Evolutionary conservation across 2,797 vertebrate species (phyloP).

Genomic region (Anableps anableps): DNA sequence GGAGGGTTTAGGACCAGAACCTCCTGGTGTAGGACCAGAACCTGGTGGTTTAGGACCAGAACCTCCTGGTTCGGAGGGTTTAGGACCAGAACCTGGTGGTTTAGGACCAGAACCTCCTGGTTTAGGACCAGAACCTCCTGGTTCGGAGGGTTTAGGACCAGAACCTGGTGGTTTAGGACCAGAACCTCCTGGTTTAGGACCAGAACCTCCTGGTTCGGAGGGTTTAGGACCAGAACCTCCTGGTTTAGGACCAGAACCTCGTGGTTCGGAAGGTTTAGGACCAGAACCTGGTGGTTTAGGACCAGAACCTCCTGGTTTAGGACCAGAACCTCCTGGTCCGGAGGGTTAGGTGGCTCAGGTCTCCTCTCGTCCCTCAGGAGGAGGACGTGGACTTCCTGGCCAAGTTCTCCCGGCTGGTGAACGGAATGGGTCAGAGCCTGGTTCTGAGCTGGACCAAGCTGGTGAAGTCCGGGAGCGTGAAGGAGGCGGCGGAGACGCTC

Average conservation of each 20-base stretch:
- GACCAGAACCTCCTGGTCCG: not conserved
- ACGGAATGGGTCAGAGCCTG: conserved; percentile 97
- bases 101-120: too few relatives aligned
- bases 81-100: too few relatives aligned
- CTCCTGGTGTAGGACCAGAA: too few relatives aligned
- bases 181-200: too few relatives aligned
- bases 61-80: too few relatives aligned
- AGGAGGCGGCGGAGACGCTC: conserved; percentile 88
- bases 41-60: too few relatives aligned
- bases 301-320: too few relatives aligned
- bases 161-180: too few relatives aligned
- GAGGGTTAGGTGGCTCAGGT: not conserved
- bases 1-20: too few relatives aligned
- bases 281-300: not conserved
- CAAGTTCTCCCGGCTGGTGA: conserved; percentile 95
- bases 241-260: not conserved
- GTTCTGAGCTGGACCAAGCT: conserved; percentile 96
- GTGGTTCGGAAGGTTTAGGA: too few relatives aligned
- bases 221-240: not conserved
- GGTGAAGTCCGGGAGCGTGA: conserved; percentile 86
- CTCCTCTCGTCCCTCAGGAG: conserved; percentile 80
- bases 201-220: not conserved
- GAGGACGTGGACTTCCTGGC: conserved; percentile 99
- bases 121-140: too few relatives aligned
- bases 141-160: too few relatives aligned